Percentiles rank a stretch among this genome's conserved stretches.
These are phyloP conservation scores for Myotis davidii DNA, from an alignment of 2,113 vertebrate genomes.

Conservation along the genomic window DNA sequence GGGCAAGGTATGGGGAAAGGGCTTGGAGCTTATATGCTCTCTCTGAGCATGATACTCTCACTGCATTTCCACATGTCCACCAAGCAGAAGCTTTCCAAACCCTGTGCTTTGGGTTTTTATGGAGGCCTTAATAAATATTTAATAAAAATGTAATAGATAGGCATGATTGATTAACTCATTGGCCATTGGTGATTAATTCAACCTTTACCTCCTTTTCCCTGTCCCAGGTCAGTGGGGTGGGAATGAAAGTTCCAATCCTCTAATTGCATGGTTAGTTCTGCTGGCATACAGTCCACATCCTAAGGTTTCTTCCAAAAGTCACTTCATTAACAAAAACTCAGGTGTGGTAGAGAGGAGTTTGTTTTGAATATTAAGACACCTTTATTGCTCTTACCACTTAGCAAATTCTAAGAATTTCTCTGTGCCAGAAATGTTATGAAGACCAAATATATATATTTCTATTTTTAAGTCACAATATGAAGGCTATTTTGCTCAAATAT, in stretches of 20 bases:
- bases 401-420: not conserved
- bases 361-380: not conserved
- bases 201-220: no score
- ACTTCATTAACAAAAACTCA: not conserved
- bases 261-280: not conserved
- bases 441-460: not conserved
- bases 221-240: not conserved
- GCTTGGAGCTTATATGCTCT: not conserved
- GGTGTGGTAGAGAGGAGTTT: not conserved
- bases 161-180: not conserved
- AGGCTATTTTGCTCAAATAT: not conserved
- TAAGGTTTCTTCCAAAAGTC: not conserved
- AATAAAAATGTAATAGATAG: no score
- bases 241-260: not conserved
- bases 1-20: not conserved
- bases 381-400: not conserved
- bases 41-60: not conserved
- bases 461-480: not conserved
- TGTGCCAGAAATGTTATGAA: not conserved
- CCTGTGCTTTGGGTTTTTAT: not conserved
- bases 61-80: not conserved
- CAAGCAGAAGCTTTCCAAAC: not conserved
- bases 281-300: no score
- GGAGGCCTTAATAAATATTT: not conserved
- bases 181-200: not conserved